Conservation (phyloP, 2,113 vertebrate genomes). For the Todiramphus saurophagus region DNA sequence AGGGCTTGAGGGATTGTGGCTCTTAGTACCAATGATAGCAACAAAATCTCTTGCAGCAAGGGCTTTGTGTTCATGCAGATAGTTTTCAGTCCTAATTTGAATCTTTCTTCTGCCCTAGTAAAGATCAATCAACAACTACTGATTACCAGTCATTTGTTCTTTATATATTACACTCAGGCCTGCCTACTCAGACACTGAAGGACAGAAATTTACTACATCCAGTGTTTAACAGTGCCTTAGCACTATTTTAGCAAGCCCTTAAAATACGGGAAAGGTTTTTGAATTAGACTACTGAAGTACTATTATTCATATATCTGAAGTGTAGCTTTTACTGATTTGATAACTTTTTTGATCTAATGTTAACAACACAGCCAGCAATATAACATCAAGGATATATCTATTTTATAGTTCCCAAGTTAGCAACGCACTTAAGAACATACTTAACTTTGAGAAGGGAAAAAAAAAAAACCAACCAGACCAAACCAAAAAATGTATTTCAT, state of each 20-base stretch:
- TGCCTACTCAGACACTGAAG: background rate
- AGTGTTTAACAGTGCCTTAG: background rate
- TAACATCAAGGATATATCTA: background rate
- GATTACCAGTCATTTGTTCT: background rate
- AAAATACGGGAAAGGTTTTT: background rate
- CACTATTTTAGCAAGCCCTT: background rate
- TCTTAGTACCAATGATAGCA: background rate
- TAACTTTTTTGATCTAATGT: background rate
- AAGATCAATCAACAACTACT: background rate
- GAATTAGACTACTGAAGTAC: background rate
- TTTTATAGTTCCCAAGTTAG: background rate
- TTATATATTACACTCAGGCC: background rate
- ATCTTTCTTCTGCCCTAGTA: background rate
- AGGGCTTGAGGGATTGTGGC: background rate
- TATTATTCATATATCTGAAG: background rate
- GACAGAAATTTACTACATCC: background rate
- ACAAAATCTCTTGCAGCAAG: background rate
- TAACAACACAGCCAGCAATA: background rate
- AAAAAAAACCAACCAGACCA: background rate
- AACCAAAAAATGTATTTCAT: background rate
- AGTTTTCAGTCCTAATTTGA: background rate
- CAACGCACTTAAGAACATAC: background rate
- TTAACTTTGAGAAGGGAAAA: background rate
- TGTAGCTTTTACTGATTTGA: background rate
- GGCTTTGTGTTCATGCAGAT: accelerated